phyloP scores from a whole-genome alignment of 2,113 vertebrate species.

The Cyanistes caeruleus region DNA sequence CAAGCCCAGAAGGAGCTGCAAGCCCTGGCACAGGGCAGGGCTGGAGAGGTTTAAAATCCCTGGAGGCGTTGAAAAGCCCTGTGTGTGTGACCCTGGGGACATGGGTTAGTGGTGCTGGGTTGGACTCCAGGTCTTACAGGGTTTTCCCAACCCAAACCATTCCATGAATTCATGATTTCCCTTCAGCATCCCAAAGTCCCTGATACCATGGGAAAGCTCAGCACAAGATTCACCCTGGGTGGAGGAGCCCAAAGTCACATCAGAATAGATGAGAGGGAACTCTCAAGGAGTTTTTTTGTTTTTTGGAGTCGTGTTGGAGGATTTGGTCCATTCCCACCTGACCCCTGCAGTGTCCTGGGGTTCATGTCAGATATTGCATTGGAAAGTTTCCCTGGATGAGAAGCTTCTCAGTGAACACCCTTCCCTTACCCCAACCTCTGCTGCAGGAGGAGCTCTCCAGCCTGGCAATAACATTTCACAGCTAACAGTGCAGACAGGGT shows the following conservation, averaged over 20 bases:
- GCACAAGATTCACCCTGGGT: background rate
- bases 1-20: background rate
- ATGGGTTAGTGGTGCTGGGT: background rate
- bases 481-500: background rate
- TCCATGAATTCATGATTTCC: background rate
- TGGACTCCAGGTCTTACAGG: background rate
- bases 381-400: background rate
- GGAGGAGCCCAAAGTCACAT: background rate
- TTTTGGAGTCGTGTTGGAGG: too few relatives aligned
- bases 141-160: background rate
- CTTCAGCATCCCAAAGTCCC: background rate
- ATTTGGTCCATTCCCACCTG: background rate
- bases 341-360: background rate
- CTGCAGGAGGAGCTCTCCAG: background rate
- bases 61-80: background rate
- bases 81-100: background rate
- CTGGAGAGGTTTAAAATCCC: background rate
- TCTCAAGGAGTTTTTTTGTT: accelerated
- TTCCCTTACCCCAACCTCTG: accelerated
- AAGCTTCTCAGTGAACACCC: accelerated
- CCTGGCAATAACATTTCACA: accelerated
- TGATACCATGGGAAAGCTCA: background rate
- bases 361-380: background rate
- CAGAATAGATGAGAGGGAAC: background rate
- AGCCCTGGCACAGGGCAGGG: background rate